phyloP scores from a whole-genome alignment of 2,113 vertebrate species.

The Antechinus flavipes region DNA sequence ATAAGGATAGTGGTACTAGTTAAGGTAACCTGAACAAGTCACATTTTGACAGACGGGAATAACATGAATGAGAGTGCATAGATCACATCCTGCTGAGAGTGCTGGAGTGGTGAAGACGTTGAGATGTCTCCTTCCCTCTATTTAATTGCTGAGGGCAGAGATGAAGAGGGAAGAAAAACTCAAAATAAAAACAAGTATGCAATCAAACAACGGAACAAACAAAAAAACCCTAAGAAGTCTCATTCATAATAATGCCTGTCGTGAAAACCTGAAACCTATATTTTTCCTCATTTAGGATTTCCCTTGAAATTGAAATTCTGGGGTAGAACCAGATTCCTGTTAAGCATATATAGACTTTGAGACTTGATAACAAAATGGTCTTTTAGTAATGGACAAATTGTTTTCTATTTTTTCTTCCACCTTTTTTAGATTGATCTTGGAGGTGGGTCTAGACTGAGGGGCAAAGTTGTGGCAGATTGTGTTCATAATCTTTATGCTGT shows the following conservation, averaged over 20 bases:
- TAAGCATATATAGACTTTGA: not conserved
- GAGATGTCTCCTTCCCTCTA: not conserved
- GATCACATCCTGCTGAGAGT: not conserved
- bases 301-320: not conserved
- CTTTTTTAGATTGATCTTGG: not conserved
- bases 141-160: not conserved
- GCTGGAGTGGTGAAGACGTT: not conserved
- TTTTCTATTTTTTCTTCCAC: not conserved
- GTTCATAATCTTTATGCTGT: not conserved
- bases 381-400: not conserved
- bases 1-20: not conserved
- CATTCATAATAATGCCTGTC: not conserved
- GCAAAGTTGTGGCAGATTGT: not conserved
- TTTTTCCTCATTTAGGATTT: not conserved
- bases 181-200: too few species aligned
- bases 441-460: not conserved
- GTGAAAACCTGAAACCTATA: not conserved
- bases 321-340: not conserved
- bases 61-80: not conserved
- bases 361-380: not conserved
- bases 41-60: not conserved
- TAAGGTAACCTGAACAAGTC: not conserved
- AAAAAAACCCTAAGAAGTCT: not conserved
- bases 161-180: not conserved
- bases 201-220: too few species aligned